Percentiles rank a stretch among this genome's conserved stretches.
Conservation (phyloP, 2,797 vertebrate genomes). For the Chaunax sp. region DNA sequence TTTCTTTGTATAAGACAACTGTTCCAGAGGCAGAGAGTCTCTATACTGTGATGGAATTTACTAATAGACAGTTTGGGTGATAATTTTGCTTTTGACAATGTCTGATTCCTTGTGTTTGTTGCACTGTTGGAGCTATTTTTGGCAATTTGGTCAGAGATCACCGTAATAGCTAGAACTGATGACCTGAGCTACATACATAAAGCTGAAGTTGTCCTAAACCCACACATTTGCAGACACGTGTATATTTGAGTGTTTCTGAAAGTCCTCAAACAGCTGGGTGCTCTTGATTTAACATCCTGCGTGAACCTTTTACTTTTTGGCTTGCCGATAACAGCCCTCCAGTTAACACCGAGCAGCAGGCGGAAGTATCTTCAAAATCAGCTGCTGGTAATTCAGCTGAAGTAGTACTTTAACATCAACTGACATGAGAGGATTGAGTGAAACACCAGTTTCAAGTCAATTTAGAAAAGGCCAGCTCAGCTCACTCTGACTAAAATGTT, state of each 20-base stretch:
- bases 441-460: slow-evolving; percentile 30
- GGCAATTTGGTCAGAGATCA: too few species aligned
- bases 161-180: background rate
- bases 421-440: slow-evolving; percentile 46
- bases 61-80: too few species aligned
- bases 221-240: background rate
- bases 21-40: background rate
- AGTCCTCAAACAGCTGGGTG: slow-evolving; percentile 53
- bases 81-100: too few species aligned
- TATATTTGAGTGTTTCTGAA: slow-evolving; percentile 25
- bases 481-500: slow-evolving; percentile 9
- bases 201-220: background rate
- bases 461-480: slow-evolving; percentile 30
- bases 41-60: background rate
- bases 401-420: slow-evolving; percentile 47
- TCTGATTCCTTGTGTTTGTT: background rate
- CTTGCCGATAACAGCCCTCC: slow-evolving; percentile 46
- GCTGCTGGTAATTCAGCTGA: slow-evolving; percentile 49
- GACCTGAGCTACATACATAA: too few species aligned
- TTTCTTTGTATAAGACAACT: background rate
- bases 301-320: slow-evolving; percentile 41
- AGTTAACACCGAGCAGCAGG: slow-evolving; percentile 42
- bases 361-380: slow-evolving; percentile 52
- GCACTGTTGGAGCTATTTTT: background rate
- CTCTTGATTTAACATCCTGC: slow-evolving; percentile 44